Evolutionary conservation across 2,113 vertebrate species (phyloP).

Genomic region (Hydropotes inermis): DNA sequence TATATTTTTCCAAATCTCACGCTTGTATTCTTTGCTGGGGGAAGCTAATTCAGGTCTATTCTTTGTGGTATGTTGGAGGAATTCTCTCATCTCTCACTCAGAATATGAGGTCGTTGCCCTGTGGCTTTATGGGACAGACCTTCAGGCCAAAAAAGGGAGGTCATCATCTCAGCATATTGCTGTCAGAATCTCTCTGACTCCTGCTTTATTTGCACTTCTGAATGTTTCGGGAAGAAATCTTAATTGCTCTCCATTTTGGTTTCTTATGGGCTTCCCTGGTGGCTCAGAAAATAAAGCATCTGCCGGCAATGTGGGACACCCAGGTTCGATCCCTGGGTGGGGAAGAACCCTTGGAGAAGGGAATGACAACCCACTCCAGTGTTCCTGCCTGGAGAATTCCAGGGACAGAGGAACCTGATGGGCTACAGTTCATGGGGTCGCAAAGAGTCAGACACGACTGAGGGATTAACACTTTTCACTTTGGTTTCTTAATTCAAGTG

Average conservation of each 20-base stretch:
- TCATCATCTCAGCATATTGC: accelerated
- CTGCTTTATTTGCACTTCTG: not conserved
- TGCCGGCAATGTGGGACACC: not conserved
- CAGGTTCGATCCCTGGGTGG: not conserved
- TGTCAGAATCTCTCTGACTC: not conserved
- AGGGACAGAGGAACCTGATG: not conserved
- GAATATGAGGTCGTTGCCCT: not conserved
- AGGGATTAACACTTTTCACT: not conserved
- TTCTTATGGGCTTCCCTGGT: not conserved
- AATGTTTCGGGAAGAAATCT: not conserved
- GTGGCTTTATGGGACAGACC: not conserved
- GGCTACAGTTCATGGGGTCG: not conserved
- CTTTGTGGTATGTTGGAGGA: not conserved
- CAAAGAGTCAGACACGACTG: not conserved
- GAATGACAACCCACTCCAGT: not conserved
- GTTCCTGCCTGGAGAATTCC: not conserved
- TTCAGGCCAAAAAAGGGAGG: not conserved
- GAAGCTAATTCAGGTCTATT: not conserved
- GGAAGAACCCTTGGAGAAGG: not conserved
- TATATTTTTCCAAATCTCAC: not conserved
- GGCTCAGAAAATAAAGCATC: not conserved
- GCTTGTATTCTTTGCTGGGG: not conserved
- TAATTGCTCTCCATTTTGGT: not conserved
- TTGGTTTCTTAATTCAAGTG: not conserved
- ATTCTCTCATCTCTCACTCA: not conserved